phyloP scores from a whole-genome alignment of 1,140 invertebrate species.

The Drosophila miranda region DNA sequence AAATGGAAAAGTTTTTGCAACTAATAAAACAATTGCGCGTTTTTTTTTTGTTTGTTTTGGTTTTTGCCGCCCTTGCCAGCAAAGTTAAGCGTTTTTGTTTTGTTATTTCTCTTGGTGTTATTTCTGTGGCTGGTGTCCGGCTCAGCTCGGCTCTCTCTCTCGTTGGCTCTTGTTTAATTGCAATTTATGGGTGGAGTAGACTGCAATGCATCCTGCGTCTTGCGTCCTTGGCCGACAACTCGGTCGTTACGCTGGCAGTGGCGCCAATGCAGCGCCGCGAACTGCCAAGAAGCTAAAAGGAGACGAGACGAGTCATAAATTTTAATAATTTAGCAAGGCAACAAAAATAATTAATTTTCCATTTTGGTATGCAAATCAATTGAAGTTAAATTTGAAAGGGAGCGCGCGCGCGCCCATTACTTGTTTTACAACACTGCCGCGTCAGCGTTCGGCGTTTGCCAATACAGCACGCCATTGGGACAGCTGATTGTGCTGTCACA shows the following conservation, averaged over 20 bases:
- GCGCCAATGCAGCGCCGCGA: conserved; percentile 1
- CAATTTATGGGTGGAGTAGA: conserved; percentile 36
- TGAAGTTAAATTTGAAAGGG: neutral
- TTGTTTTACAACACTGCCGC: no score
- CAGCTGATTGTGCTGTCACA: no score
- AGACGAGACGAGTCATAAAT: no score
- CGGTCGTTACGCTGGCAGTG: neutral
- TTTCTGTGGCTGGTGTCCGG: neutral
- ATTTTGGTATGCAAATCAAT: no score
- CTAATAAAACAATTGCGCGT: conserved; percentile 15
- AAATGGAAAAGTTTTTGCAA: conserved; percentile 1
- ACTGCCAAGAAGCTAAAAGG: no score
- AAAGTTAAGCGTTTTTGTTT: conserved; percentile 16
- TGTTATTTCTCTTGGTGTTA: neutral
- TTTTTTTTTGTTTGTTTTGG: neutral
- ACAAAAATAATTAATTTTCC: neutral
- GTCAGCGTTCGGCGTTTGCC: no score
- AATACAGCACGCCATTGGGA: no score
- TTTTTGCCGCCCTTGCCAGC: conserved; percentile 28
- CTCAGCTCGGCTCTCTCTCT: neutral
- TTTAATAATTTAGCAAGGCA: no score
- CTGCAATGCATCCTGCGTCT: conserved; percentile 11
- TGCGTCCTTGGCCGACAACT: neutral
- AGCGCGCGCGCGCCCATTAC: no score
- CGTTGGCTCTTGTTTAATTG: conserved; percentile 38